Evolutionary conservation across 2,113 vertebrate genomes (phyloP).

Genomic region (Tragelaphus scriptus): DNA sequence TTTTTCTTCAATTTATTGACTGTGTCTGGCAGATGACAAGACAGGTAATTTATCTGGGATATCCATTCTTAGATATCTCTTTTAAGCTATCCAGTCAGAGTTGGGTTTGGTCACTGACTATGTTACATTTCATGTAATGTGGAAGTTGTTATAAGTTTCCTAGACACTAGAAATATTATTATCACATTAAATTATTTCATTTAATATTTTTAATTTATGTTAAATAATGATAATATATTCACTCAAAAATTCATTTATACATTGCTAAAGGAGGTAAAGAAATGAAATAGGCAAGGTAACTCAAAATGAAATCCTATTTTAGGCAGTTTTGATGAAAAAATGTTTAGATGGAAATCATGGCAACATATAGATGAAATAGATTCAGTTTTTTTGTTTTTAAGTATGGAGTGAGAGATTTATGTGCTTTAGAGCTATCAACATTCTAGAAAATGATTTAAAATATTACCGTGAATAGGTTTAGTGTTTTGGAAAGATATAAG

Average conservation of each 20-base stretch:
- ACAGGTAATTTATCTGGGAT: conserved; percentile 84
- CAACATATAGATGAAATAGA: background rate
- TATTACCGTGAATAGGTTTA: background rate
- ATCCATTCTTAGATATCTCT: background rate
- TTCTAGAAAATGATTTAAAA: background rate
- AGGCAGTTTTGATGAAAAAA: conserved; percentile 3
- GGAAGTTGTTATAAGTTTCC: background rate
- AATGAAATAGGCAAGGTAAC: background rate
- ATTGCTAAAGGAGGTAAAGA: background rate
- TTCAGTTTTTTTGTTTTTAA: background rate
- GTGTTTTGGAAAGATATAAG: background rate
- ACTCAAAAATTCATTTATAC: background rate
- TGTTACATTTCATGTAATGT: background rate
- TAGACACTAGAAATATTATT: background rate
- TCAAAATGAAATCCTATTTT: background rate
- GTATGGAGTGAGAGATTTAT: background rate
- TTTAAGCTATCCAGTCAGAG: background rate
- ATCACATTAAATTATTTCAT: background rate
- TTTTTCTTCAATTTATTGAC: conserved; percentile 98
- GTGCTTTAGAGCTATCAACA: background rate
- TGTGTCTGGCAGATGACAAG: conserved; percentile 99
- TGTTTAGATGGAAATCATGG: background rate
- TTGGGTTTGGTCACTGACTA: background rate
- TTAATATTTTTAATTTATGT: background rate
- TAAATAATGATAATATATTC: background rate